Conservation (phyloP, 37 sponge, comb jelly and placozoan species). For the Halichondria panicea region DNA sequence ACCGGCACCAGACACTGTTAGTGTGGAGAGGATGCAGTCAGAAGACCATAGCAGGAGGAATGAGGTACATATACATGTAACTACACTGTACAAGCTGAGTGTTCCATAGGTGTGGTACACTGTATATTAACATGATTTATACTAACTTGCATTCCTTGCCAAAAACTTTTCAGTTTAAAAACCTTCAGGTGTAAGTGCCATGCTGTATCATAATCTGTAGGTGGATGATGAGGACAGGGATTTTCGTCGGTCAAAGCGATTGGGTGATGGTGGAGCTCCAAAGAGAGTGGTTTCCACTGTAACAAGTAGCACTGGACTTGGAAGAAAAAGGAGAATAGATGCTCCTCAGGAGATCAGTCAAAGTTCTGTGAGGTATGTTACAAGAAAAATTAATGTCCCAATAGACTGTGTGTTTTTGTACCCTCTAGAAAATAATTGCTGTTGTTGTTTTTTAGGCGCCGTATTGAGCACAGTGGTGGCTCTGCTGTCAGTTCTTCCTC, state of each 20-base stretch:
- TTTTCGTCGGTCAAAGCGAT: constrained; percentile 64
- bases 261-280: neutral
- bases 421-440: no score
- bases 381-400: no score
- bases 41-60: constrained; percentile 57
- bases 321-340: neutral
- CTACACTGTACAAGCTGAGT: neutral
- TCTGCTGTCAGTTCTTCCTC: constrained; percentile 10
- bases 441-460: neutral
- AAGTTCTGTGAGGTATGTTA: neutral
- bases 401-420: neutral
- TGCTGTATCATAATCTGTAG: neutral
- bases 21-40: constrained; percentile 18
- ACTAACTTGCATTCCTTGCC: neutral
- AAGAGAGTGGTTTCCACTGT: constrained; percentile 2
- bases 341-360: constrained; percentile 7
- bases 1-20: neutral
- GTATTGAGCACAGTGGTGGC: constrained; percentile 5
- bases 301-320: neutral
- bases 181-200: neutral
- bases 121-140: neutral
- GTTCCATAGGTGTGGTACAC: neutral
- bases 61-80: constrained; percentile 36
- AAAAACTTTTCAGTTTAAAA: neutral
- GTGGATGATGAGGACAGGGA: constrained; percentile 91